Percentiles rank a stretch among this genome's conserved stretches.
phyloP scores from a whole-genome alignment of 2,113 vertebrate genomes.

The Piprites chloris region DNA sequence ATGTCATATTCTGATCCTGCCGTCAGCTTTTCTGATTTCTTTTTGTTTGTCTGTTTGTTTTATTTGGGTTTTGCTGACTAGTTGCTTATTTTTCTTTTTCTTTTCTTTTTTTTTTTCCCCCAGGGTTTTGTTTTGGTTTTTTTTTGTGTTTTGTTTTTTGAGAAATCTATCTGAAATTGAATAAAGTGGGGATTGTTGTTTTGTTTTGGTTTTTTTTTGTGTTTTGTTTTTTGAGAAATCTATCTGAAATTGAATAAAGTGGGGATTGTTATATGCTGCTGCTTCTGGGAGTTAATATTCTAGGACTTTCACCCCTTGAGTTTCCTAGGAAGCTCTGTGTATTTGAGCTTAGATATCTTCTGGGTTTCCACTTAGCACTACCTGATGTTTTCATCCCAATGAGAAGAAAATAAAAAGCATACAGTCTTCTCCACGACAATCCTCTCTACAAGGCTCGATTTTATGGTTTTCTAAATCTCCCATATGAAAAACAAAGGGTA shows the following conservation, averaged over 20 bases:
- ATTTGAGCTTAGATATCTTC: neutral
- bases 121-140: neutral
- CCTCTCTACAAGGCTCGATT: neutral
- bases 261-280: neutral
- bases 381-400: neutral
- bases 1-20: fast-evolving
- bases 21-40: neutral
- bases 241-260: neutral
- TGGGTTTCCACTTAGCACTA: neutral
- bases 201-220: neutral
- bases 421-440: neutral
- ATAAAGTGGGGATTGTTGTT: neutral
- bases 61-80: neutral
- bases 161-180: neutral
- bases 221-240: neutral
- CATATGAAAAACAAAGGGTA: neutral
- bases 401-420: neutral
- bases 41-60: no score
- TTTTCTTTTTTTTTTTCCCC: neutral
- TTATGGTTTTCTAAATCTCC: neutral
- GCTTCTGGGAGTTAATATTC: neutral
- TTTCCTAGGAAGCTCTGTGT: neutral
- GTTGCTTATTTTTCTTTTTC: neutral
- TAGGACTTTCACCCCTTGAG: neutral
- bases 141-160: neutral